Evolutionary conservation across 2,113 vertebrate species (phyloP).

Genomic region (Pterophyllum scalare): DNA sequence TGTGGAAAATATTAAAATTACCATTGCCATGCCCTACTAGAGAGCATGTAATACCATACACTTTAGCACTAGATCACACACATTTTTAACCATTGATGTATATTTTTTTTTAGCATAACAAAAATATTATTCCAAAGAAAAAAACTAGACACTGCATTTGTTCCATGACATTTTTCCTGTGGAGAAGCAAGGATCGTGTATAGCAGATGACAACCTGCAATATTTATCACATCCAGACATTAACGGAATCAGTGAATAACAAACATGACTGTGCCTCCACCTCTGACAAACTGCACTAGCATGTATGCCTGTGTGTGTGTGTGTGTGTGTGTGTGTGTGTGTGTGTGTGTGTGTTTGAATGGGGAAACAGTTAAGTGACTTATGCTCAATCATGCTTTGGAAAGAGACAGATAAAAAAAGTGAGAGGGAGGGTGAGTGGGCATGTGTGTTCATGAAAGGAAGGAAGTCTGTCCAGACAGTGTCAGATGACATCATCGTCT

Average conservation of each 20-base stretch:
- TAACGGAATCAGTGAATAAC: not conserved
- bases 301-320: not conserved
- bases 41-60: not conserved
- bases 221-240: not conserved
- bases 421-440: not conserved
- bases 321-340: not conserved
- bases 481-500: slow-evolving; percentile 77
- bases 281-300: not conserved
- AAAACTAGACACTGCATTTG: not conserved
- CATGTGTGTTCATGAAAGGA: slow-evolving; percentile 14
- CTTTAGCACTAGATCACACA: not conserved
- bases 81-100: not conserved
- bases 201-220: not conserved
- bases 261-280: not conserved
- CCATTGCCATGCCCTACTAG: not conserved
- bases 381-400: slow-evolving; percentile 34
- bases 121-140: not conserved
- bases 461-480: slow-evolving; percentile 70
- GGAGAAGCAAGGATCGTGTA: not conserved
- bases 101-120: not conserved
- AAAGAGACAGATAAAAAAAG: slow-evolving; percentile 14
- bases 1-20: not conserved
- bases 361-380: slow-evolving; percentile 26
- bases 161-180: not conserved
- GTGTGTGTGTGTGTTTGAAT: not conserved